Base-by-base conservation (phyloP, 2,113 vertebrate species). In the Callopanchax toddi region DNA sequence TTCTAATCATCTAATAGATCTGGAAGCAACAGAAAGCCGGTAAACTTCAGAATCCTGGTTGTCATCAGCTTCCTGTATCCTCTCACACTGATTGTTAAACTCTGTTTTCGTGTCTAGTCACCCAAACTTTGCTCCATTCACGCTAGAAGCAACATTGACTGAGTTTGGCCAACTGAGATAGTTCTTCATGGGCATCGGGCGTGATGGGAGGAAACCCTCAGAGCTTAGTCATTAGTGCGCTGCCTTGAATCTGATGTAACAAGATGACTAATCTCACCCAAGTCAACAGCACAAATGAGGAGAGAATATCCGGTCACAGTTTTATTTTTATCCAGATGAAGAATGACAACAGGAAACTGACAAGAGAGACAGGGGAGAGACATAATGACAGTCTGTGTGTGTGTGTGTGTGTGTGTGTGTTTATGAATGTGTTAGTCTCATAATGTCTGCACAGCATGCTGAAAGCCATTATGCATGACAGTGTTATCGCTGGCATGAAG, bases 181-280 rank as follows among this genome's bases (percentile, higher is more conserved):
- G 49, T 74, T 39, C 49, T 77, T 76, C 75, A 61, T 32, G 53
- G 51, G 69, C 78, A 81, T 85, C 76, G 68, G 76, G 57, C 59
- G 56, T 22, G 23, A 61, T 54, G 68, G 64, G 60, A 81, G 81
- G 81, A 71, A 71, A 60, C 77, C 83, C 81, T 74, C 73, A 51
- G 67, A 84, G 84, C 79, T 77, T 54, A 83, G 76, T 90, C 89
- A 90, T 91, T 91, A 91, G 77, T 74, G 69, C 74, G 79, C 74
- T 76, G 74, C 82, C 76, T 87, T 76, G 71, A 84, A 85, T 87
- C 82, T 91, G 87, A 91, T 92, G 86, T 84, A 89, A 90, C 83
- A 71, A 78, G 86, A 88, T 84, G 87, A 89, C 89, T 89, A 89
- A 92, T 89, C 84, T 67, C 79, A 90, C 86, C 85, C 84, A 82